phyloP scores from a whole-genome alignment of 2,888 invertebrate species.

The Caenorhabditis sp. region DNA sequence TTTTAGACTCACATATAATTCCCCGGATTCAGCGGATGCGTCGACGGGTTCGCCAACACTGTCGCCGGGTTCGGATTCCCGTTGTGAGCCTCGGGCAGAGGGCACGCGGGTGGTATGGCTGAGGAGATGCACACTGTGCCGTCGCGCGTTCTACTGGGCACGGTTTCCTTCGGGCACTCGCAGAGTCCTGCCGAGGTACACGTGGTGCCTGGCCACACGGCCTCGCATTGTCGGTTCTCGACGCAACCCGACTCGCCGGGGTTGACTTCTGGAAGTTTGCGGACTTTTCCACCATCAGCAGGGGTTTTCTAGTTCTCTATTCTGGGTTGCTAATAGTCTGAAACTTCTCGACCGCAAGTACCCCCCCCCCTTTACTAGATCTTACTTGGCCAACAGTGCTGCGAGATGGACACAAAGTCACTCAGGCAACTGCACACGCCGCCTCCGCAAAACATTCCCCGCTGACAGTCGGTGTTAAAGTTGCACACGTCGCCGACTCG shows the following conservation, averaged over 20 bases:
- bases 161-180: constrained; percentile 79
- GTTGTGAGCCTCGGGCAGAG: constrained; percentile 79
- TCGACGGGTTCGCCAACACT: constrained; percentile 78
- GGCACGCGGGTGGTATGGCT: constrained; percentile 79
- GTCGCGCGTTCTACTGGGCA: constrained; percentile 74
- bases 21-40: constrained; percentile 78
- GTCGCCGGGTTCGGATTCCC: constrained; percentile 79
- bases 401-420: constrained; percentile 79
- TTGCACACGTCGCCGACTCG: constrained; percentile 79
- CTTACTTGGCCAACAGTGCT: constrained; percentile 81
- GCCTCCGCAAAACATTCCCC: constrained; percentile 82
- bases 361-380: background rate
- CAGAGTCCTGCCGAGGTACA: constrained; percentile 78
- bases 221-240: constrained; percentile 80
- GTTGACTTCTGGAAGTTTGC: constrained; percentile 80
- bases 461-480: constrained; percentile 81
- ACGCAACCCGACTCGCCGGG: constrained; percentile 82
- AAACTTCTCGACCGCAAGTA: too few relatives aligned
- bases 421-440: constrained; percentile 79
- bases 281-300: too few relatives aligned
- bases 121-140: constrained; percentile 80
- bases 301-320: too few relatives aligned
- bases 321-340: too few relatives aligned
- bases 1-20: constrained; percentile 75
- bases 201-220: constrained; percentile 80